phyloP scores from a whole-genome alignment of 2,113 vertebrate genomes.

The Otolemur garnettii region DNA sequence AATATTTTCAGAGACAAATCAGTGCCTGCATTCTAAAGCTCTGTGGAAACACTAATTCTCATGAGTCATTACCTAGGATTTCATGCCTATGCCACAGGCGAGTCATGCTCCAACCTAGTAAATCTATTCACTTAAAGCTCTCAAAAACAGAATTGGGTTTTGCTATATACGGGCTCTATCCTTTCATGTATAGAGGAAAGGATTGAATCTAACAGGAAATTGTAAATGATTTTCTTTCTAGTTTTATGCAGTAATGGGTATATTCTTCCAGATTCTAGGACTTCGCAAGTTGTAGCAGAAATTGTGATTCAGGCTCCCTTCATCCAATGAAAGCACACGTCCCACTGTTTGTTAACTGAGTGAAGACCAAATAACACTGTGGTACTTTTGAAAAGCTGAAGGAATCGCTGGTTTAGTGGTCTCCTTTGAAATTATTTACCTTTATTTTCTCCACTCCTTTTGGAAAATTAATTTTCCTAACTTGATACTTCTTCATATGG shows the following conservation, averaged over 20 bases:
- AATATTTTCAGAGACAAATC: slow-evolving; percentile 25
- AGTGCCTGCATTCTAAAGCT: slow-evolving; percentile 4
- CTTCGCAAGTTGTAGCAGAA: background rate
- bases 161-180: background rate
- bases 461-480: slow-evolving; percentile 56
- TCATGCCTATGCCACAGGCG: background rate
- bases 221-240: slow-evolving; percentile 14
- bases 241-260: background rate
- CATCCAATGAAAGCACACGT: background rate
- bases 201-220: background rate
- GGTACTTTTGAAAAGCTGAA: background rate
- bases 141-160: background rate
- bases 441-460: background rate
- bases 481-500: background rate
- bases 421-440: slow-evolving; percentile 25
- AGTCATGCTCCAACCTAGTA: background rate
- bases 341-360: background rate
- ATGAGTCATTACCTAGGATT: slow-evolving; percentile 28
- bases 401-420: background rate
- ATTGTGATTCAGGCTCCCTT: background rate
- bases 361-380: background rate
- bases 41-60: background rate
- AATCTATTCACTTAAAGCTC: background rate
- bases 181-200: background rate
- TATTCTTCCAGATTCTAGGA: slow-evolving; percentile 1